phyloP scores from a whole-genome alignment of 2,113 vertebrate genomes.

The Haemorhous mexicanus region DNA sequence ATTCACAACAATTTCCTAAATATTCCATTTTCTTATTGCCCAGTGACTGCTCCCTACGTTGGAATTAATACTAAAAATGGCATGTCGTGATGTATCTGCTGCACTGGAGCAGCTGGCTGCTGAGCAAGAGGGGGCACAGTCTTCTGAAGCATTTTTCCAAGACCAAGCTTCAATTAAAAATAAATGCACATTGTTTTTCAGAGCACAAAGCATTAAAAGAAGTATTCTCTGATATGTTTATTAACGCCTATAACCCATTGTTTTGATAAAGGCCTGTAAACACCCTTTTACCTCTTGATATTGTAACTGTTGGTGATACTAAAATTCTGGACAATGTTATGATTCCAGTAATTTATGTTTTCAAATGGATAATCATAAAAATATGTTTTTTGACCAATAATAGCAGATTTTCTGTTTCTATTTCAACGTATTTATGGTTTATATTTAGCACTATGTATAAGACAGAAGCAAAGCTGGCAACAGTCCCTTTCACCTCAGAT shows the following conservation, averaged over 20 bases:
- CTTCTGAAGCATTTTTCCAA: neutral
- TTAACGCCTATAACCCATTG: no score
- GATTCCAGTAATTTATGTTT: neutral
- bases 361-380: neutral
- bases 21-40: neutral
- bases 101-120: neutral
- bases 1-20: neutral
- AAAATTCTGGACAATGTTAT: fast-evolving
- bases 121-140: no score
- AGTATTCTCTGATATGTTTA: neutral
- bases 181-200: neutral
- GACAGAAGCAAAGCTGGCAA: neutral
- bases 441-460: neutral
- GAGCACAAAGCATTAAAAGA: neutral
- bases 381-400: fast-evolving
- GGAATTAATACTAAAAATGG: neutral
- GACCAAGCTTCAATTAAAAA: neutral
- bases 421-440: neutral
- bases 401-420: neutral
- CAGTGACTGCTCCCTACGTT: neutral
- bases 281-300: neutral
- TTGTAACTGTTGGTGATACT: neutral
- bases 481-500: neutral
- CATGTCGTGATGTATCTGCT: neutral
- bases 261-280: neutral